Evolutionary conservation across 2,797 vertebrate species (phyloP).

Genomic region (Pantherophis alleghaniensis): DNA sequence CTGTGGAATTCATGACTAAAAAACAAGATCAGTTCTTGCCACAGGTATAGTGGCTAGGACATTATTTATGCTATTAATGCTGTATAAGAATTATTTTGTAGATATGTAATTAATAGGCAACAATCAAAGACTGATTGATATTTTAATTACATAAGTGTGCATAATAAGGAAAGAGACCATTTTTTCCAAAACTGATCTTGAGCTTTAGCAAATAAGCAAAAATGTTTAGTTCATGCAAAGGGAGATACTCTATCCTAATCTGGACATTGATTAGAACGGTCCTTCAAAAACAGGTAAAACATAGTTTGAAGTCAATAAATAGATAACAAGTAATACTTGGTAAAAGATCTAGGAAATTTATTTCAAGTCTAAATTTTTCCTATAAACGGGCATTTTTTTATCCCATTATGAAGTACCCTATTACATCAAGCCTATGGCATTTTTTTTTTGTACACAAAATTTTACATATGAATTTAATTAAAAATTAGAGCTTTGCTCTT

Average conservation of each 20-base stretch:
- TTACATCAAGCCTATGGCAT: neutral
- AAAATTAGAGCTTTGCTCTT: neutral
- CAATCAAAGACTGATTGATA: conserved; percentile 5
- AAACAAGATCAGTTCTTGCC: neutral
- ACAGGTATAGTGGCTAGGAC: neutral
- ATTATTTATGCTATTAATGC: neutral
- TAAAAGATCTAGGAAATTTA: neutral
- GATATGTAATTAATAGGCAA: neutral
- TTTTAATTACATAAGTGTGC: neutral
- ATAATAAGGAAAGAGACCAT: neutral
- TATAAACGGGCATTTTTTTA: neutral
- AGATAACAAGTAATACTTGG: neutral
- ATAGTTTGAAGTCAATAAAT: neutral
- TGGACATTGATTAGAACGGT: neutral
- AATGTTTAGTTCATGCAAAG: neutral
- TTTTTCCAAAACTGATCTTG: neutral
- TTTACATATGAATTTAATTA: neutral
- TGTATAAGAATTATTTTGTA: neutral
- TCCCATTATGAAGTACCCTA: neutral
- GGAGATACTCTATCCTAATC: neutral
- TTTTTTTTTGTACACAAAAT: neutral
- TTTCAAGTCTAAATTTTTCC: neutral
- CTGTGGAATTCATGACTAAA: neutral
- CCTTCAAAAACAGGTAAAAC: neutral
- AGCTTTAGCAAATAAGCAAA: conserved; percentile 31